phyloP scores from a whole-genome alignment of 2,797 vertebrate species.

The Erethizon dorsatum region DNA sequence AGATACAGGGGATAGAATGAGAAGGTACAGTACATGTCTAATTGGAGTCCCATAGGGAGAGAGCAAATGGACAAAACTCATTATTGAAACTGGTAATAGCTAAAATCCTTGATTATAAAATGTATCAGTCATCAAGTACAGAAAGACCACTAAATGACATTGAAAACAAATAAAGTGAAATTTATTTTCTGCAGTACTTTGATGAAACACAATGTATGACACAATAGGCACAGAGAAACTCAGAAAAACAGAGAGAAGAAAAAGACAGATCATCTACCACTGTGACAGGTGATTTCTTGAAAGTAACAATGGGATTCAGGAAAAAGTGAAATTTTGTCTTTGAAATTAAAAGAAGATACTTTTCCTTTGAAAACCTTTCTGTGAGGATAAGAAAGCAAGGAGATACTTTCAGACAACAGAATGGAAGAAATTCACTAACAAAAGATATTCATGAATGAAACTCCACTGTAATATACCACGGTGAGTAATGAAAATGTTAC shows the following conservation, averaged over 20 bases:
- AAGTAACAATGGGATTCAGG: background rate
- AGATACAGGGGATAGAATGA: background rate
- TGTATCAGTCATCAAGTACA: background rate
- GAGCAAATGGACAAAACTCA: background rate
- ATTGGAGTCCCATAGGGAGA: background rate
- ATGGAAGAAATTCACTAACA: background rate
- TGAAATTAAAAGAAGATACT: background rate
- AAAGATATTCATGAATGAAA: background rate
- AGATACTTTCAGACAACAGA: background rate
- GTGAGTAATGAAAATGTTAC: background rate
- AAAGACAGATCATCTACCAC: background rate
- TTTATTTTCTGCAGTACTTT: background rate
- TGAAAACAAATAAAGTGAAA: background rate
- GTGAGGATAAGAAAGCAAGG: background rate
- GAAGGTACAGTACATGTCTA: background rate
- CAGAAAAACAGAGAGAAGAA: background rate
- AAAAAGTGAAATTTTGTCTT: background rate
- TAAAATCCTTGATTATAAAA: background rate
- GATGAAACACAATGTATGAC: background rate
- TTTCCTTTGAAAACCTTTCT: background rate
- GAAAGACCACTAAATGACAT: background rate
- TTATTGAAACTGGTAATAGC: background rate
- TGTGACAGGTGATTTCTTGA: background rate
- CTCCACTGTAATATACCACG: background rate
- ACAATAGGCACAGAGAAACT: background rate